Evolutionary conservation across 2,888 invertebrate species (phyloP).

Genomic region (Nezara viridula): DNA sequence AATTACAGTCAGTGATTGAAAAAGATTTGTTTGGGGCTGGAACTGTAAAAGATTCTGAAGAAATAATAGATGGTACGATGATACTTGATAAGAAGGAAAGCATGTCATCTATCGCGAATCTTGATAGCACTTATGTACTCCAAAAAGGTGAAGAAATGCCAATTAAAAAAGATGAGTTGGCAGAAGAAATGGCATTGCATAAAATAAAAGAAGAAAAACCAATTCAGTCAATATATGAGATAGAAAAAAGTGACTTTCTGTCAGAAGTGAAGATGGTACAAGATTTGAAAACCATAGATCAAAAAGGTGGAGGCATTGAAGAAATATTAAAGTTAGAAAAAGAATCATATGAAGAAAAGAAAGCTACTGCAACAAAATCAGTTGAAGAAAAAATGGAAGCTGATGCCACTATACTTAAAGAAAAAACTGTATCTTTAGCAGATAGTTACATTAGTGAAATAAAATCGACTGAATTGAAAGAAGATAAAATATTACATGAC

Average conservation of each 20-base stretch:
- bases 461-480: slow-evolving; percentile 6
- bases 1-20: background rate
- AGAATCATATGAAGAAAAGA: background rate
- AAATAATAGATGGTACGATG: background rate
- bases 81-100: background rate
- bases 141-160: background rate
- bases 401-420: background rate
- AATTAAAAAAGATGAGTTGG: background rate
- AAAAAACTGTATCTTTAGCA: background rate
- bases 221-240: background rate
- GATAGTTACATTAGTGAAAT: background rate
- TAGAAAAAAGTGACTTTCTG: background rate
- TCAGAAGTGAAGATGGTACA: background rate
- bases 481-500: slow-evolving; percentile 7
- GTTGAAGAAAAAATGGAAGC: background rate
- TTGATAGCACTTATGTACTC: background rate
- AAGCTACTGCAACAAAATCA: background rate
- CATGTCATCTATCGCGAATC: background rate
- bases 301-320: background rate
- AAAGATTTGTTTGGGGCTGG: background rate
- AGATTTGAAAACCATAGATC: background rate
- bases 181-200: background rate
- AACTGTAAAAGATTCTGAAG: background rate
- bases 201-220: background rate
- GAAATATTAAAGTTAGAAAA: background rate